These are phyloP conservation scores for Eilema sororculum DNA, from an alignment of 2,888 invertebrate species.

Conservation along the genomic window DNA sequence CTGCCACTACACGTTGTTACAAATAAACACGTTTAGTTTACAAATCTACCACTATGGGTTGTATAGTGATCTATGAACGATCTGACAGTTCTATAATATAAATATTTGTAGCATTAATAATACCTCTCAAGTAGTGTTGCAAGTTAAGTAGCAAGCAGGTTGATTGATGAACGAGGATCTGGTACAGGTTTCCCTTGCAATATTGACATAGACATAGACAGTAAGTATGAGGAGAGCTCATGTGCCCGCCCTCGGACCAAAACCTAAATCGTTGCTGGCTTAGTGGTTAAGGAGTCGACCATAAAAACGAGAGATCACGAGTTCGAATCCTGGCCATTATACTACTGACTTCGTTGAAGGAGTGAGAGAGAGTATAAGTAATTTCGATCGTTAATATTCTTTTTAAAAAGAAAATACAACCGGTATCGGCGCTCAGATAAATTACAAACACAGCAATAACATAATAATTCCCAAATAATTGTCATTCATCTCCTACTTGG, in stretches of 20 bases:
- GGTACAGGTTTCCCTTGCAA: not conserved
- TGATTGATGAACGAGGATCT: not conserved
- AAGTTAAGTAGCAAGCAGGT: not conserved
- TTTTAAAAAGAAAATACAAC: no score
- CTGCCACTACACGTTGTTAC: not conserved
- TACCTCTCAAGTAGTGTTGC: not conserved
- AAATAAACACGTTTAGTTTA: not conserved
- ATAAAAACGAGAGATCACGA: no score
- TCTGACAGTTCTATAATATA: not conserved
- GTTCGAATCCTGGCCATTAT: no score
- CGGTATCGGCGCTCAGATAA: not conserved
- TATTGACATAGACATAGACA: no score
- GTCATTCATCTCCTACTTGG: not conserved
- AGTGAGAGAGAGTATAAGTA: no score
- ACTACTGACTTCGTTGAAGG: no score
- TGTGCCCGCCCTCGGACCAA: no score
- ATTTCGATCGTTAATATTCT: no score
- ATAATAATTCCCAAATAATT: not conserved
- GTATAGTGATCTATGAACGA: not conserved
- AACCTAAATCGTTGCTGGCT: no score
- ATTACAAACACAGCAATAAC: not conserved
- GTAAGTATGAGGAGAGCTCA: no score
- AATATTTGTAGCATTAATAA: no score
- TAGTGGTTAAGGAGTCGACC: no score
- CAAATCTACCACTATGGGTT: not conserved